A percentile compares a stretch with the other conserved stretches of the same genome.
Conservation (phyloP, 1,140 invertebrate species). For the Telenomus remus region DNA sequence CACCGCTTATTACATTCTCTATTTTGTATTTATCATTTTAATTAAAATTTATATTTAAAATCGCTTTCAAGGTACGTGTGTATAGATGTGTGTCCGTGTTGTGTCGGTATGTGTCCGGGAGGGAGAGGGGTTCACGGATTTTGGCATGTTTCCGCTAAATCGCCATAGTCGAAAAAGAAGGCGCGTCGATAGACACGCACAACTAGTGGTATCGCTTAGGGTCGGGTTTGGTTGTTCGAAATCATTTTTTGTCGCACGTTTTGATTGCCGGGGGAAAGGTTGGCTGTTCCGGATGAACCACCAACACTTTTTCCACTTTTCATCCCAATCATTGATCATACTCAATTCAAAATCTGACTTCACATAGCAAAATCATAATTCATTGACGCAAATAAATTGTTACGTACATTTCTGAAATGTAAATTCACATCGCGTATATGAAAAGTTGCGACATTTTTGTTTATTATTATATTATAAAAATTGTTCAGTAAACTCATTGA, state of each 20-base stretch:
- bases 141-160: constrained; percentile 55
- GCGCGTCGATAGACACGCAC: constrained; percentile 43
- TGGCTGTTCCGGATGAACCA: constrained; percentile 20
- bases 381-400: too few relatives aligned
- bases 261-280: constrained; percentile 17
- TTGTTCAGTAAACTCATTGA: too few relatives aligned
- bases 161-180: constrained; percentile 62
- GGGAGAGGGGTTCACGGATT: constrained; percentile 40
- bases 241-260: constrained; percentile 46
- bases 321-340: constrained; percentile 54
- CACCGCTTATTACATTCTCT: constrained; percentile 21
- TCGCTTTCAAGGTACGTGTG: constrained; percentile 40
- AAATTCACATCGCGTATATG: too few relatives aligned
- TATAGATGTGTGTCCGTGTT: constrained; percentile 34
- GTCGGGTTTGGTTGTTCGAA: constrained; percentile 45
- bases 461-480: too few relatives aligned
- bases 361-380: too few relatives aligned
- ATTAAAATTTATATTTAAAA: constrained; percentile 1
- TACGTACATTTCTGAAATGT: too few relatives aligned
- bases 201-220: constrained; percentile 50
- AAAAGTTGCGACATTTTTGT: too few relatives aligned
- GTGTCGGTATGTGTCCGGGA: constrained; percentile 37
- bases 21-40: constrained; percentile 25
- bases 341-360: neutral
- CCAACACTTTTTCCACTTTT: constrained; percentile 16